Conservation (phyloP, 2,113 vertebrate species). For the Phycodurus eques region DNA sequence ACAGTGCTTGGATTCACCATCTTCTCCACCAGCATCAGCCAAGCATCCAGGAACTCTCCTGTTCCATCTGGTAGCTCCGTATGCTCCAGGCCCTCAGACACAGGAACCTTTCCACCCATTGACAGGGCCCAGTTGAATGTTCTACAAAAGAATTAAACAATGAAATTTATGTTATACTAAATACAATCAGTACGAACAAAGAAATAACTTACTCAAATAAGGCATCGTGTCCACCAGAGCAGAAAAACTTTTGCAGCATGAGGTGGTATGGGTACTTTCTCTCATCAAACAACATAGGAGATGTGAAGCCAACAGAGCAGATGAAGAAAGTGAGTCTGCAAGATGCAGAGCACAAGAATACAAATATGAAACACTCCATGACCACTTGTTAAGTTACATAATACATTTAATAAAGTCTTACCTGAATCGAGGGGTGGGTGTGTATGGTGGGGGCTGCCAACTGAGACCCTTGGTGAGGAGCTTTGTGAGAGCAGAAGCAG, state of each 20-base stretch:
- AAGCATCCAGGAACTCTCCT: conserved; percentile 90
- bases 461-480: conserved; percentile 90
- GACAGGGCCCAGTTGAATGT: conserved; percentile 94
- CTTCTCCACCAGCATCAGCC: conserved; percentile 94
- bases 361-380: background rate
- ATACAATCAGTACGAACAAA: background rate
- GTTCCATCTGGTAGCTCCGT: conserved; percentile 88
- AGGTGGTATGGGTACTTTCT: conserved; percentile 93
- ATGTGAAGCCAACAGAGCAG: conserved; percentile 93
- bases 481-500: conserved; percentile 89
- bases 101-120: conserved; percentile 90
- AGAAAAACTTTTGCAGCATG: conserved; percentile 94
- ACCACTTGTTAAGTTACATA: background rate
- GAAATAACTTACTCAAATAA: conserved; percentile 85
- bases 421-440: conserved; percentile 92
- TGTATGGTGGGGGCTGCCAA: conserved; percentile 92
- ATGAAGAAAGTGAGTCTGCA: conserved; percentile 91
- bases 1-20: conserved; percentile 96
- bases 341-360: conserved; percentile 2
- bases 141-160: conserved; percentile 56
- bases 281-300: conserved; percentile 93
- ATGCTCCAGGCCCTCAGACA: conserved; percentile 88
- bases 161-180: background rate
- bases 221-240: conserved; percentile 91
- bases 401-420: conserved; percentile 34